Percentiles rank a stretch among this genome's conserved stretches.
These are phyloP conservation scores for Heterotis niloticus DNA, from an alignment of 2,113 vertebrate species.

Conservation along the genomic window DNA sequence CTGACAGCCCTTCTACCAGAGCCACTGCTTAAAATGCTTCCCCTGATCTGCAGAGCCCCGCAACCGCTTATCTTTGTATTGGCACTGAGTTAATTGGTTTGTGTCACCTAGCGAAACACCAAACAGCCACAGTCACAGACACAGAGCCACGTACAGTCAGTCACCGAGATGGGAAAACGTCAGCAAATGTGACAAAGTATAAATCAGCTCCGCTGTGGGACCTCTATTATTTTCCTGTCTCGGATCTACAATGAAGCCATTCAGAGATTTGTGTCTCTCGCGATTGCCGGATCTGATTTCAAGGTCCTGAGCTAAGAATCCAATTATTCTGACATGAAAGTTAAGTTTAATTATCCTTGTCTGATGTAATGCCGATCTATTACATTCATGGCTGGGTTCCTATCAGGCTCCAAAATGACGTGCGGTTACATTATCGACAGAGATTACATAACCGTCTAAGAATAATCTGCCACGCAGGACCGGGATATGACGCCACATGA, in stretches of 20 bases:
- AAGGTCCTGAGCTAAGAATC: slow-evolving; percentile 47
- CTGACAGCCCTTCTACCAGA: too few species aligned
- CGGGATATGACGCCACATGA: slow-evolving; percentile 30
- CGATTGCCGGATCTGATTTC: slow-evolving; percentile 30
- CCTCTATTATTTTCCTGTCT: slow-evolving; percentile 30
- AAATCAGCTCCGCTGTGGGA: slow-evolving; percentile 19
- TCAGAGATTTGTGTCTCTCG: slow-evolving; percentile 30
- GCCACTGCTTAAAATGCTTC: too few species aligned
- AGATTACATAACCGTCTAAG: slow-evolving; percentile 56
- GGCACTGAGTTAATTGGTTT: background rate
- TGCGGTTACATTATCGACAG: slow-evolving; percentile 53
- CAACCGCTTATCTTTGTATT: background rate
- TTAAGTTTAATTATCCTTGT: slow-evolving; percentile 62
- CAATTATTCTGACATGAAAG: slow-evolving; percentile 53
- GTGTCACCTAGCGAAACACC: too few species aligned
- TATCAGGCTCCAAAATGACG: slow-evolving; percentile 61
- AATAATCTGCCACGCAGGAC: slow-evolving; percentile 55
- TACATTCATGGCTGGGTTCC: slow-evolving; percentile 63
- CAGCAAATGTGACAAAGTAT: background rate
- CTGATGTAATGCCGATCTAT: slow-evolving; percentile 60
- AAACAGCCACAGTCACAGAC: too few species aligned
- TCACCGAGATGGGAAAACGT: background rate
- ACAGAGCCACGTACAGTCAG: background rate
- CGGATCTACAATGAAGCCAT: slow-evolving; percentile 24
- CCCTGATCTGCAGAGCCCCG: background rate